Conservation (phyloP, 2,113 vertebrate genomes). For the Galbula dea region DNA sequence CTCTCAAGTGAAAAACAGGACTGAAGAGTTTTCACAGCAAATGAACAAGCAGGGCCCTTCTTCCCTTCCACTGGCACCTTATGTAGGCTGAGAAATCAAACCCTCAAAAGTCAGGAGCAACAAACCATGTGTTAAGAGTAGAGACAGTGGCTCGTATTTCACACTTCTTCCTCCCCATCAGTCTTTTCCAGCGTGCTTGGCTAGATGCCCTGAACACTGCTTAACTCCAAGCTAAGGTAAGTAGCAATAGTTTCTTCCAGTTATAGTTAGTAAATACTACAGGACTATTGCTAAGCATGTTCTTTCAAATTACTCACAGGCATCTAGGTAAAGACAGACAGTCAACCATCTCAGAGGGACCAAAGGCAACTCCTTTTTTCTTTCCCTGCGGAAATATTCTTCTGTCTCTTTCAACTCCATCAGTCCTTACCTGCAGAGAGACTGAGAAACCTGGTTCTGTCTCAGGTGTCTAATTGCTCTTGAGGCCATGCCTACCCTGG, state of each 20-base stretch:
- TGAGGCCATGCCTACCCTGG: neutral
- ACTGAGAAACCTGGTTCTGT: neutral
- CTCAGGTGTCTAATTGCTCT: neutral
- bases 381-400: neutral
- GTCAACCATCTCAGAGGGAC: neutral
- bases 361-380: neutral
- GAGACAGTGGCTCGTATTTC: neutral
- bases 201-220: neutral
- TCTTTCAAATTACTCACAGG: conserved; percentile 13
- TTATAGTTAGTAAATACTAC: conserved; percentile 32
- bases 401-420: neutral
- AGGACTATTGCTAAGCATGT: neutral
- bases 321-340: neutral
- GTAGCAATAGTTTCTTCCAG: conserved; percentile 9
- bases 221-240: conserved; percentile 24
- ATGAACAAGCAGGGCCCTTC: neutral
- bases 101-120: neutral
- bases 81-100: neutral
- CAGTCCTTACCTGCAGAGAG: neutral
- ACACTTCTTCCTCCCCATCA: neutral
- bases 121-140: neutral
- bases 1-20: neutral
- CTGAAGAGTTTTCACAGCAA: neutral
- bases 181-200: conserved; percentile 25
- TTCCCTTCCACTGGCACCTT: neutral